Evolutionary conservation across 2,888 invertebrate species (phyloP).

Genomic region (Synanthedon andrenaeformis): DNA sequence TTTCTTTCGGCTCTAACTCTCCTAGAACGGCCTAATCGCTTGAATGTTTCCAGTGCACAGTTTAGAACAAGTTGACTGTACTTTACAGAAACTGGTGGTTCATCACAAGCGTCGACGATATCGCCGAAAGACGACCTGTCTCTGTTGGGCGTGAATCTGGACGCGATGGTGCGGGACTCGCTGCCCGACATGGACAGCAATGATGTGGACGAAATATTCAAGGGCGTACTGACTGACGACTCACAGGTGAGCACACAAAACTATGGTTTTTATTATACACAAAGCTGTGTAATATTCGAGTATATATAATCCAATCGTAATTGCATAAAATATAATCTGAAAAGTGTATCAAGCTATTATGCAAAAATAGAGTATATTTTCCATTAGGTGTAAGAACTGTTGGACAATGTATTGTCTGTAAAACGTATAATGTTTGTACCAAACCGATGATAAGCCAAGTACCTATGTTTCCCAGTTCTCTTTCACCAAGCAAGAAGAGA

Average conservation of each 20-base stretch:
- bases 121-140: conserved; percentile 75
- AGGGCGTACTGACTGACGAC: conserved; percentile 88
- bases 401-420: too few species aligned
- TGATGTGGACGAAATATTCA: conserved; percentile 92
- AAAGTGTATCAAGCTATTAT: background rate
- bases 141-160: conserved; percentile 73
- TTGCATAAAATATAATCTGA: background rate
- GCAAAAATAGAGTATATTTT: background rate
- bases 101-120: conserved; percentile 53
- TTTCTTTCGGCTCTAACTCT: too few species aligned
- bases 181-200: conserved; percentile 90
- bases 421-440: too few species aligned
- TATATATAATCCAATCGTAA: background rate
- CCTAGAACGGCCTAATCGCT: too few species aligned
- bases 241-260: conserved; percentile 51
- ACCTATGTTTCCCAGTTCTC: too few species aligned
- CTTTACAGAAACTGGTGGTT: conserved; percentile 36
- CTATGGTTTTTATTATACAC: background rate
- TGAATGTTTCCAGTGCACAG: too few species aligned
- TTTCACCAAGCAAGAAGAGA: too few species aligned
- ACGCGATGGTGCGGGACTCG: conserved; percentile 77
- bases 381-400: too few species aligned
- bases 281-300: background rate
- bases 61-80: background rate
- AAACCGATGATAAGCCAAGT: too few species aligned